Percentiles rank a stretch among this genome's conserved stretches.
Conservation (phyloP, 2,113 vertebrate genomes). For the Ursus arctos region DNA sequence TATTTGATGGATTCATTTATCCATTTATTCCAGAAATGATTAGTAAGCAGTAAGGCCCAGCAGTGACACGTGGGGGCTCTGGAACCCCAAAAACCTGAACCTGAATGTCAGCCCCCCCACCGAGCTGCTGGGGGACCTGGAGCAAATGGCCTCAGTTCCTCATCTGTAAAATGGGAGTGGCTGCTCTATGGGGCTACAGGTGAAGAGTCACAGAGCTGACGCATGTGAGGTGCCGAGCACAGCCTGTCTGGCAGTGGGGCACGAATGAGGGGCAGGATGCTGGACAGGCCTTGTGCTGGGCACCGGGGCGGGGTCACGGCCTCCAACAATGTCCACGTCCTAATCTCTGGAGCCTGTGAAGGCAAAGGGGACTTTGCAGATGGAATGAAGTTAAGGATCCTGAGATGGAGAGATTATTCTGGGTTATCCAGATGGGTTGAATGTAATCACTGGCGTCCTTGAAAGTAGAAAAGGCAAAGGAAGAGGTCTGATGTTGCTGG, state of each 20-base stretch:
- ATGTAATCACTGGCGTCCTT: neutral
- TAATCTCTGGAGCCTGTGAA: neutral
- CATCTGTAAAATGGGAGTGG: neutral
- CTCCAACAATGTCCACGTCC: neutral
- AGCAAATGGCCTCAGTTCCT: neutral
- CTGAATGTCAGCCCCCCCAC: neutral
- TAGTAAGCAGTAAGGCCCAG: neutral
- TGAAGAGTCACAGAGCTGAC: neutral
- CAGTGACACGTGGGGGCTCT: neutral
- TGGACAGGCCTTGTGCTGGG: neutral
- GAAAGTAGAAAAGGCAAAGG: neutral
- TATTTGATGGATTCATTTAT: neutral
- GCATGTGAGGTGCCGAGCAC: rapidly evolving
- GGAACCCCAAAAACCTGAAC: neutral
- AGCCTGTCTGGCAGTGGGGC: no score
- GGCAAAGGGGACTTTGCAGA: neutral
- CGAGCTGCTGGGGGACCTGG: neutral
- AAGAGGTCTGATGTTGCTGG: neutral
- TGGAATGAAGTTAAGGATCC: neutral
- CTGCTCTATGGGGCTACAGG: neutral
- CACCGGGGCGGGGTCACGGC: neutral
- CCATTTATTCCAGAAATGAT: neutral
- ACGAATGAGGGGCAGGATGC: rapidly evolving
- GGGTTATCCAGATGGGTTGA: neutral
- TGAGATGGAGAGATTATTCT: neutral